Evolutionary conservation across 2,113 vertebrate species (phyloP).

Genomic region (Scortum barcoo): DNA sequence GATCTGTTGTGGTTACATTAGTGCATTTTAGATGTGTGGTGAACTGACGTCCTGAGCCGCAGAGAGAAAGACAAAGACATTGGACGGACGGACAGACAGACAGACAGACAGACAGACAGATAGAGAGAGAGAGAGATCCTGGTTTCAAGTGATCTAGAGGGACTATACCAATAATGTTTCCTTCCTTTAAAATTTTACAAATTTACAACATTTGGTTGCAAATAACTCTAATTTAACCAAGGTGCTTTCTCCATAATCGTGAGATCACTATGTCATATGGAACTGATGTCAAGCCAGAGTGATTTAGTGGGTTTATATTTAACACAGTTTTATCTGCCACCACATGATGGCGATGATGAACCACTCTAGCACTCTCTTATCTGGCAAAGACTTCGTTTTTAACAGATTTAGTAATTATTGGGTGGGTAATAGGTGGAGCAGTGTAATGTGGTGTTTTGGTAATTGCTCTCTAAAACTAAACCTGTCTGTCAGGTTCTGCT

Average conservation of each 20-base stretch:
- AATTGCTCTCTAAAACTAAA: slow-evolving; percentile 4
- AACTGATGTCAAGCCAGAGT: background rate
- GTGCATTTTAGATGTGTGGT: too few species aligned
- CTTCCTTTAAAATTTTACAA: background rate
- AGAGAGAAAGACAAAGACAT: too few species aligned
- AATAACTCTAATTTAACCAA: background rate
- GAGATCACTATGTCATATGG: too few species aligned
- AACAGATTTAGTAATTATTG: background rate
- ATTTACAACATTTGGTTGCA: background rate
- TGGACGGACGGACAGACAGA: too few species aligned
- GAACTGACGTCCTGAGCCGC: too few species aligned
- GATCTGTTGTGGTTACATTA: too few species aligned
- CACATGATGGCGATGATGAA: slow-evolving; percentile 22
- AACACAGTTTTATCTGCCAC: background rate
- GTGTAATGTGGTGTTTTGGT: background rate
- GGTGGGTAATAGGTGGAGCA: background rate
- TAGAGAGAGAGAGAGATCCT: too few species aligned
- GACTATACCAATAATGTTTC: background rate
- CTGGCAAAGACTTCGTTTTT: background rate
- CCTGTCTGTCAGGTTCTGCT: slow-evolving; percentile 40
- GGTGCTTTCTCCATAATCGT: background rate
- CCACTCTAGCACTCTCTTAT: background rate
- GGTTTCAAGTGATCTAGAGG: background rate
- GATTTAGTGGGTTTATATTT: background rate
- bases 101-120: too few species aligned